Evolutionary conservation across 2,888 invertebrate species (phyloP), one percentile per base, ranked within the genome.

Genomic region (Bembecia ichneumoniformis): DNA sequence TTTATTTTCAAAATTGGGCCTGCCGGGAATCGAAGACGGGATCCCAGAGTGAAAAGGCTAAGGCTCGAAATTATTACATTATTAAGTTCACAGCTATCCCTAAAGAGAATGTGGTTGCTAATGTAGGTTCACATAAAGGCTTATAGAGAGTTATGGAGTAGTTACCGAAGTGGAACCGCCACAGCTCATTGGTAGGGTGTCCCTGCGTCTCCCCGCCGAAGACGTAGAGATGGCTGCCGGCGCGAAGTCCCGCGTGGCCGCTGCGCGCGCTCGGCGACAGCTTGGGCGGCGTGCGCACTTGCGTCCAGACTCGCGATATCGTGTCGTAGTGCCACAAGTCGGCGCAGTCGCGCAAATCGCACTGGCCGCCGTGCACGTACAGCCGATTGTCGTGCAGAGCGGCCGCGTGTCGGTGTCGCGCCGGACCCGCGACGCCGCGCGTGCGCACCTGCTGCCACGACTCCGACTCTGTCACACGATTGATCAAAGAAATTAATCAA

Each of bases 301-400:
- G 71, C 49, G 79, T 87, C 94, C 94, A 94, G 49, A 87, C 89
- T 55, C 91, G 90, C 0, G 89, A 87, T 61, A 88, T 89, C 54
- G 92, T 92, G 74, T 93, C 93, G 89, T 93, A 95, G 67, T 89
- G 88, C 95, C 95, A 95, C 53, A 95, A 91, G 75, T 95, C 95
- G 51, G 87, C 84, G 63, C 92, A 89, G 62, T 91, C 93, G 58
- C 92, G 91, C 51, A 96, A 89, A 83, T 96, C 95, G 55, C 93
- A 93, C 93, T 94, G 94, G 0, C 96, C 96, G 14, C 94, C 96
- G 78, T 94, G 96, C 67, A 96, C 90, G 91, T 94, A 96, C 89
- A 96, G 93, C 3, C 91, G 89, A 58, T 91, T 90, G 62, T 90
- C 92, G 76, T 94, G 92, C 54, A 95, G 83, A 46, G 94, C 92